Base-by-base conservation (phyloP, 2,888 invertebrate species). In the Cyrtodaria siliqua region DNA sequence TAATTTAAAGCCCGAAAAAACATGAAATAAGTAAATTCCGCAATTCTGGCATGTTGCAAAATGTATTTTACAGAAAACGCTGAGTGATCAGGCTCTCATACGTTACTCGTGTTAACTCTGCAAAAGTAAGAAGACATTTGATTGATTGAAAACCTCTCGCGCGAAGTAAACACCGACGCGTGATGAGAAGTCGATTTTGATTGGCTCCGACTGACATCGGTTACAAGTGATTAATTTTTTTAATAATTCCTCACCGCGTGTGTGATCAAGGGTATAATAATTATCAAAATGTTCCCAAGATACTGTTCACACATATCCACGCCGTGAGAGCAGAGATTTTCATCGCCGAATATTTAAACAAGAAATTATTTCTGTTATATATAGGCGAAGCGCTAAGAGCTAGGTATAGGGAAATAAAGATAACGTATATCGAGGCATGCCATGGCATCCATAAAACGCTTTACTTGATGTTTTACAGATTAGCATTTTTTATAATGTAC, bases 31-130 rank as follows among this genome's bases (percentile, higher is more conserved):
- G 53, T 60, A 61, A 44, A 47, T 60, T 42, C 47, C 16, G 12
- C 33, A 8, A 33, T 33, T 63, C 57, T 67, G 59, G 53, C 52
- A 69, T 64, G 63, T 69, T 78, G 61, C 64, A 77, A 78, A 73
- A 78, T 78, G 72, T 62, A 69, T 77, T 77, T 76, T 68, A 63
- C 71, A 68, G 71, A 68, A 77, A 67, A 67, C 66, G 57, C 53
- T 24, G 33, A 33, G 33, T 12, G 33, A 33, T 33, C 33, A 33
- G 53, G 55, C 55, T 38, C 40, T 44, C 49, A 49, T 8, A 33
- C 33, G 12, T 33, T 8, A 33, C 33, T 33, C 12, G 33, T 33
- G 33, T 33, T 33, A 26, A 18, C 57, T 59, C 59, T 40, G 26
- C 53, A 49, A 49, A 42, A 66, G 72, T 72, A 66, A 78, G 66